These are phyloP conservation scores for Sebastes kiyomatsui DNA, from an alignment of 2,797 vertebrate genomes.

Conservation along the genomic window DNA sequence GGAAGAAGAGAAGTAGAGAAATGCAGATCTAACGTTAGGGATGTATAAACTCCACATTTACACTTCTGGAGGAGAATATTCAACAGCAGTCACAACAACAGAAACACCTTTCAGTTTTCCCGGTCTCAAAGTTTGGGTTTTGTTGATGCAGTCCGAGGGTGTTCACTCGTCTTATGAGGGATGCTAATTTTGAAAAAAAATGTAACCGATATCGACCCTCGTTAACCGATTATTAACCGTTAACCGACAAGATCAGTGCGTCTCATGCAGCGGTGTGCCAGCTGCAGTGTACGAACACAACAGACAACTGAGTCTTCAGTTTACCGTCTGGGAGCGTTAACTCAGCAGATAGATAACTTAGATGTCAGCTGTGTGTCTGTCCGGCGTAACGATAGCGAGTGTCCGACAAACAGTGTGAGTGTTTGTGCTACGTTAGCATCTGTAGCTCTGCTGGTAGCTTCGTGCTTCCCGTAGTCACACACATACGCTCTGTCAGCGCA, in stretches of 20 bases:
- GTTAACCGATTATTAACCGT: no score
- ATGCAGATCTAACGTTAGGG: neutral
- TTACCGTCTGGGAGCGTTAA: fast-evolving
- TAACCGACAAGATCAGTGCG: no score
- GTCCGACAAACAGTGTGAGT: fast-evolving
- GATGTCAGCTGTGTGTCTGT: no score
- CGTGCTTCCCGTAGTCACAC: fast-evolving
- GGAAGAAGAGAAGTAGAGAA: neutral
- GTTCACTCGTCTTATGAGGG: neutral
- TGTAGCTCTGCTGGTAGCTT: no score
- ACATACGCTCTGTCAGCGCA: no score
- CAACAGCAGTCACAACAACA: neutral
- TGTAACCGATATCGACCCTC: no score
- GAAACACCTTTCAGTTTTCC: neutral
- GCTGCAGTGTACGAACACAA: fast-evolving
- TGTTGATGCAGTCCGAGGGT: neutral
- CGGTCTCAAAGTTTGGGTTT: neutral
- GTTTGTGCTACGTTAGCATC: no score
- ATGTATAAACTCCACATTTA: neutral
- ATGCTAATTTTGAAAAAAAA: no score
- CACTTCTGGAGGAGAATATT: neutral
- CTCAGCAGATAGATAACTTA: no score
- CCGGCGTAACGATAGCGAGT: no score
- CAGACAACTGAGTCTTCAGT: no score
- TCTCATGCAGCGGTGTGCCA: fast-evolving